Percentiles rank a stretch among this genome's conserved stretches.
Evolutionary conservation across 2,888 invertebrate genomes (phyloP).

Genomic region (Pyrrhia umbra): DNA sequence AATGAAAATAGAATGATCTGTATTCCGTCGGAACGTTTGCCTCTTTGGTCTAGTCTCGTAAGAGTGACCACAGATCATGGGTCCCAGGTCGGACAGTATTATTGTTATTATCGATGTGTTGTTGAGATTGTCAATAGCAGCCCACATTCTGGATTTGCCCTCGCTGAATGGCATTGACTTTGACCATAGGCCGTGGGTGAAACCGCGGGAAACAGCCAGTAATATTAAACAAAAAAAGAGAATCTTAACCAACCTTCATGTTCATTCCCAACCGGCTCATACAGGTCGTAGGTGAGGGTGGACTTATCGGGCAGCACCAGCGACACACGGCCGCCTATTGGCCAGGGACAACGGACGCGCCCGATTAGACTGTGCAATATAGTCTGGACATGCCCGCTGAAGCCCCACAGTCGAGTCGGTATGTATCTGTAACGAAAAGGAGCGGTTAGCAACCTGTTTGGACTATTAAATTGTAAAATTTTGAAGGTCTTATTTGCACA

Average conservation of each 20-base stretch:
- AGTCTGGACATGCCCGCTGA: slow-evolving; percentile 98
- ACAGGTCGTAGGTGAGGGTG: slow-evolving; percentile 97
- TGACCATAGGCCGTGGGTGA: no score
- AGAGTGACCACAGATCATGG: background rate
- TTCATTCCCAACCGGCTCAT: slow-evolving; percentile 93
- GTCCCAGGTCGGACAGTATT: no score
- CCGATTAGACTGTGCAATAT: slow-evolving; percentile 97
- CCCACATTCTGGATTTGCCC: no score
- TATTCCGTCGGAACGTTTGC: no score
- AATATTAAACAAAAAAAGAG: no score
- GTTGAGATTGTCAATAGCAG: no score
- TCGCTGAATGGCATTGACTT: no score
- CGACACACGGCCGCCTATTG: slow-evolving; percentile 95
- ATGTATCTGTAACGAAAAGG: slow-evolving; percentile 92
- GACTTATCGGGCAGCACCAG: slow-evolving; percentile 95
- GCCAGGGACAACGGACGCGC: slow-evolving; percentile 96
- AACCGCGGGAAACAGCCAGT: no score
- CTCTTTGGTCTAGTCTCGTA: no score
- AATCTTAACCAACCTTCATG: slow-evolving; percentile 91
- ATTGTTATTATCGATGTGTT: no score
- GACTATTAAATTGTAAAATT: background rate
- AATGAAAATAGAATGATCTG: no score
- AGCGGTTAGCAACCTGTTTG: slow-evolving; percentile 26
- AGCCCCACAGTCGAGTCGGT: slow-evolving; percentile 98
- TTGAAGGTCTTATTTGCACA: background rate